Percentiles rank a stretch among this genome's conserved stretches.
Evolutionary conservation across 2,797 vertebrate genomes (phyloP).

Genomic region (Peromyscus nudipes): DNA sequence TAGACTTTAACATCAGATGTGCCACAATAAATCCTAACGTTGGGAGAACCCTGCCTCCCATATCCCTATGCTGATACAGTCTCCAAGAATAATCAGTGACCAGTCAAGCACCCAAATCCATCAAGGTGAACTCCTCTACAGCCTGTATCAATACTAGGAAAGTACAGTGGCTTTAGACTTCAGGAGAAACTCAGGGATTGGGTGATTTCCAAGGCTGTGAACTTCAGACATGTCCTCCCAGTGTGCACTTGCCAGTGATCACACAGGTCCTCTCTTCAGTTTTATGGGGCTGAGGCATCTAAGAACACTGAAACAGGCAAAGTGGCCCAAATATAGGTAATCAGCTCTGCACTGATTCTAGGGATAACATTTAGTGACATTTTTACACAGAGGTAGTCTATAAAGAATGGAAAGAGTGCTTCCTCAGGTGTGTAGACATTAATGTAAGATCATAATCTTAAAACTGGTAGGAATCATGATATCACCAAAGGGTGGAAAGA

Average conservation of each 20-base stretch:
- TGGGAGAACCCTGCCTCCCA: not conserved
- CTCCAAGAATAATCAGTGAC: not conserved
- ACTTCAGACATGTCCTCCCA: fast-evolving
- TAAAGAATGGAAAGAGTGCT: not conserved
- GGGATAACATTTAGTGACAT: too few species aligned
- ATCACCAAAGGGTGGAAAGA: not conserved
- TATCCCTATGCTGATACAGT: not conserved
- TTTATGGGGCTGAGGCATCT: not conserved
- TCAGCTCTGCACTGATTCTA: not conserved
- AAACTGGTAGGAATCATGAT: not conserved
- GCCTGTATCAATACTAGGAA: too few species aligned
- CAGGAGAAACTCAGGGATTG: not conserved
- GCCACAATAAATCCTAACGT: not conserved
- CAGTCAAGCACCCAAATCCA: not conserved
- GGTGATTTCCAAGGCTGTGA: not conserved
- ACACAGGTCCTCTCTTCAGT: not conserved
- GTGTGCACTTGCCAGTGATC: not conserved
- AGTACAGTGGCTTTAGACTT: not conserved
- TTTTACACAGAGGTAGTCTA: not conserved
- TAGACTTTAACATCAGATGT: not conserved
- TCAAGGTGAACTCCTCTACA: too few species aligned
- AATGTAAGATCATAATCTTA: not conserved
- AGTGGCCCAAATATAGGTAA: not conserved
- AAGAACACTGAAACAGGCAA: not conserved
- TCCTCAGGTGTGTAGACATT: not conserved